Percentiles rank a stretch among this genome's conserved stretches.
phyloP scores from a whole-genome alignment of 2,113 vertebrate genomes.

The Heterochromis multidens region DNA sequence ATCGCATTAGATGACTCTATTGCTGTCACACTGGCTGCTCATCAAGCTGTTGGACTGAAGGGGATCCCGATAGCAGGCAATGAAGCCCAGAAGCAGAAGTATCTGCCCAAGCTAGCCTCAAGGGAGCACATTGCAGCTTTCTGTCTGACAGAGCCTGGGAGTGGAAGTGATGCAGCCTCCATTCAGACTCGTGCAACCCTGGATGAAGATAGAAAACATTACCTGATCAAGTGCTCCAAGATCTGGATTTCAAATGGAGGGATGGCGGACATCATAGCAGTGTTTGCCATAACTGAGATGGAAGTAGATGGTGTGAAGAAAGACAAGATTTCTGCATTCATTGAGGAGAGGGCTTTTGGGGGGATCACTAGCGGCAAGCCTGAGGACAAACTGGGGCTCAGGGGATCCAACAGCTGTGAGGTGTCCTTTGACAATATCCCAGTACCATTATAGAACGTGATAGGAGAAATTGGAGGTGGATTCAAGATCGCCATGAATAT shows the following conservation, averaged over 20 bases:
- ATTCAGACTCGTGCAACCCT: conserved; percentile 85
- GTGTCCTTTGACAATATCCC: conserved; percentile 91
- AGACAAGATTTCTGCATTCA: conserved; percentile 94
- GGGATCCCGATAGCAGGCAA: conserved; percentile 91
- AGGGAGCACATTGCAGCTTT: conserved; percentile 94
- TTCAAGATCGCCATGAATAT: conserved; percentile 98
- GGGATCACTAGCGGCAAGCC: conserved; percentile 87
- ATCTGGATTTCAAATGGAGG: conserved; percentile 96
- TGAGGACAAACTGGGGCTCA: conserved; percentile 94
- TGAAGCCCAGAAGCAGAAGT: conserved; percentile 92
- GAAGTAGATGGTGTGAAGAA: conserved; percentile 80
- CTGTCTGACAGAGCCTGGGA: conserved; percentile 92
- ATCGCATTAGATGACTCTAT: conserved; percentile 83
- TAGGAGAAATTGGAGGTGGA: conserved; percentile 93
- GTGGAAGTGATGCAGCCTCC: conserved; percentile 94
- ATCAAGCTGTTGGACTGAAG: conserved; percentile 96
- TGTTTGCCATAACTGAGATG: conserved; percentile 89
- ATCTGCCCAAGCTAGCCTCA: conserved; percentile 87
- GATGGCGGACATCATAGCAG: conserved; percentile 86
- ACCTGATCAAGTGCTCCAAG: conserved; percentile 89
- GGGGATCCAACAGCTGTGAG: conserved; percentile 95
- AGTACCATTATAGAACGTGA: conserved; percentile 91
- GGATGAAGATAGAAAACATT: conserved; percentile 86
- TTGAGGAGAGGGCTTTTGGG: conserved; percentile 90
- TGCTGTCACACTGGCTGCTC: conserved; percentile 89